Evolutionary conservation across 2,113 vertebrate genomes (phyloP), one percentile per base, ranked within the genome.

Genomic region (Calidris pugnax): DNA sequence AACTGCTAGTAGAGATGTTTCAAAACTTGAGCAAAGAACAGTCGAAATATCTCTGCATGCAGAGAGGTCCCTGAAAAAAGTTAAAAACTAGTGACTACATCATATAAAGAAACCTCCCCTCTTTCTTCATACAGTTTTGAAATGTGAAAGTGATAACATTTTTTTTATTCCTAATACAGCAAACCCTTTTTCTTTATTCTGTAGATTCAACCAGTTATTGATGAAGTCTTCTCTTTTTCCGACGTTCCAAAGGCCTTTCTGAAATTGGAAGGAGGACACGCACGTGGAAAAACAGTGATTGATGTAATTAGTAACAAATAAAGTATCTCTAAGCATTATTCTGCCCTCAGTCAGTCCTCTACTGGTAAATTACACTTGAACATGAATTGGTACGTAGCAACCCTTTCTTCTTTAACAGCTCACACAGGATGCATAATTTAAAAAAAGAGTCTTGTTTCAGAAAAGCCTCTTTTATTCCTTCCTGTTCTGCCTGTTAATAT

Each of bases 211-310:
- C 97, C 99, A 1, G 99, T 99, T 91, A 98, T 99, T 96, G 99
- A 99, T 72, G 90, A 99, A 92, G 98, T 98, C 8, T 99, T 99
- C 94, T 86, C 98, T 79, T 99, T 99, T 85, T 97, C 98, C 37
- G 96, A 99, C 95, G 99, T 99, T 81, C 99, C 99, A 53, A 97
- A 99, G 95, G 99, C 99, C 79, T 98, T 99, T 56, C 96, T 98
- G 95, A 99, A 99, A 96, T 41, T 99, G 95, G 99, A 99, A 97
- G 97, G 97, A 91, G 99, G 99, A 64, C 99, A 99, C 1, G 99
- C 99, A 21, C 98, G 99, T 69, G 99, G 99, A 51, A 99, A 99
- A 98, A 99, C 98, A 0, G 99, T 99, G 24, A 98, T 99, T 50
- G 91, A 97, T 74, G 96, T 99, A 43, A 86, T 96, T 84, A 98